Conservation (phyloP, 2,113 vertebrate genomes). For the Nesospiza acunhae region DNA sequence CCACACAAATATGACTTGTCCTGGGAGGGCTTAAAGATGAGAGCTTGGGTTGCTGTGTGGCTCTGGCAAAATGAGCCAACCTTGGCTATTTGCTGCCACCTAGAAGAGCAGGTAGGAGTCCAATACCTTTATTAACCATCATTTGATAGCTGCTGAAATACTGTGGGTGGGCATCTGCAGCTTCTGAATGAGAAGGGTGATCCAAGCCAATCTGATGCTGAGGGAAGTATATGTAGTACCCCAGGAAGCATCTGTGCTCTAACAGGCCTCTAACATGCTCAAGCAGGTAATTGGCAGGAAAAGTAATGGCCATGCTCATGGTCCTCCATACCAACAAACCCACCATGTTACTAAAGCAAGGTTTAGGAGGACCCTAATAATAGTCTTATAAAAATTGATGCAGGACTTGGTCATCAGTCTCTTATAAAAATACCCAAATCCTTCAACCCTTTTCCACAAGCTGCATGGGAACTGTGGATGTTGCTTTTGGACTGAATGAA, state of each 20-base stretch:
- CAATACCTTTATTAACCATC: not conserved
- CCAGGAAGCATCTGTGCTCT: not conserved
- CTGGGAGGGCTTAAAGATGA: not conserved
- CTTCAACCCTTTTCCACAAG: not conserved
- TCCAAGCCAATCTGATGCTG: not conserved
- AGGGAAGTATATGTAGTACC: not conserved
- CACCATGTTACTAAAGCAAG: not conserved
- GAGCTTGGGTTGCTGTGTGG: not conserved
- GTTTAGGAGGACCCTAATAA: not conserved
- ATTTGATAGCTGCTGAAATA: not conserved
- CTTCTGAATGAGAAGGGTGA: not conserved
- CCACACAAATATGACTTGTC: not conserved
- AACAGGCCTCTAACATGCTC: accelerated
- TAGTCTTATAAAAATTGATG: not conserved
- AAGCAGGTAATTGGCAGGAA: not conserved
- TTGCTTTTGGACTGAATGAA: not conserved
- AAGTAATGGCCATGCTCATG: not conserved
- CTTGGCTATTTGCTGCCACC: not conserved
- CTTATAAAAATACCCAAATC: not conserved
- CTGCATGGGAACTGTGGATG: not conserved
- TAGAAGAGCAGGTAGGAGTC: not conserved
- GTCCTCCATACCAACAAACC: not conserved
- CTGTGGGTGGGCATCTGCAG: no score
- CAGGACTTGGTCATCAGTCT: not conserved
- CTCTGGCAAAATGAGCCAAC: not conserved